phyloP scores from a whole-genome alignment of 2,888 invertebrate genomes.

The Lepidonotus clava region DNA sequence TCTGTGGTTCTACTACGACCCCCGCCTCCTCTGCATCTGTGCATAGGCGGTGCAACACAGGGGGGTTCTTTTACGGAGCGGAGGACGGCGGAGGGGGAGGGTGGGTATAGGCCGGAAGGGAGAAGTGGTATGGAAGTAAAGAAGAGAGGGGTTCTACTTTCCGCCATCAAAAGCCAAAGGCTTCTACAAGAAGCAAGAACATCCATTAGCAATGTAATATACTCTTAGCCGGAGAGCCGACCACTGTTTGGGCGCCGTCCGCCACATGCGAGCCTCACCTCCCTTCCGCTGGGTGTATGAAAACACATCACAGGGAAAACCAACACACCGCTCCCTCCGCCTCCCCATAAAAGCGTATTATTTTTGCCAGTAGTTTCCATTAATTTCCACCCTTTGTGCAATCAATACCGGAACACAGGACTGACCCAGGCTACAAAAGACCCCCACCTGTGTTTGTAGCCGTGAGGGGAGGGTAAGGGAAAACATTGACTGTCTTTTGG shows the following conservation, averaged over 20 bases:
- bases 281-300: not conserved
- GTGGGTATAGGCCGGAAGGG: no score
- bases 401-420: constrained; percentile 32
- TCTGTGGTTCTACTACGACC: not conserved
- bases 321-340: not conserved
- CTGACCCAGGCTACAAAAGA: not conserved
- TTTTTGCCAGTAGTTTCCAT: not conserved
- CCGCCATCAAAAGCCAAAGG: constrained; percentile 31
- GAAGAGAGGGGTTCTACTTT: no score
- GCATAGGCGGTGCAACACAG: not conserved
- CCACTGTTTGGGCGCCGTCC: constrained; percentile 2
- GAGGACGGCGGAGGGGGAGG: no score
- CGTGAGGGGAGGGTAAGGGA: not conserved
- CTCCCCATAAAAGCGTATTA: not conserved
- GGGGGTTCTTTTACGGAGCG: constrained; percentile 22
- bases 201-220: constrained; percentile 35
- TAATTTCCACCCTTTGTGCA: constrained; percentile 30
- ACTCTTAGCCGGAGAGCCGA: constrained; percentile 2
- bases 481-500: constrained; percentile 23
- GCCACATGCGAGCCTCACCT: constrained; percentile 32
- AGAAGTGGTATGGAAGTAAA: no score
- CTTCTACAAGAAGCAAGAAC: not conserved
- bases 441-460: not conserved
- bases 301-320: constrained; percentile 33
- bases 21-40: not conserved